A percentile compares a stretch with the other conserved stretches of the same genome.
phyloP scores from a whole-genome alignment of 2,888 invertebrate species.

The Callyntrura guangdongensis region DNA sequence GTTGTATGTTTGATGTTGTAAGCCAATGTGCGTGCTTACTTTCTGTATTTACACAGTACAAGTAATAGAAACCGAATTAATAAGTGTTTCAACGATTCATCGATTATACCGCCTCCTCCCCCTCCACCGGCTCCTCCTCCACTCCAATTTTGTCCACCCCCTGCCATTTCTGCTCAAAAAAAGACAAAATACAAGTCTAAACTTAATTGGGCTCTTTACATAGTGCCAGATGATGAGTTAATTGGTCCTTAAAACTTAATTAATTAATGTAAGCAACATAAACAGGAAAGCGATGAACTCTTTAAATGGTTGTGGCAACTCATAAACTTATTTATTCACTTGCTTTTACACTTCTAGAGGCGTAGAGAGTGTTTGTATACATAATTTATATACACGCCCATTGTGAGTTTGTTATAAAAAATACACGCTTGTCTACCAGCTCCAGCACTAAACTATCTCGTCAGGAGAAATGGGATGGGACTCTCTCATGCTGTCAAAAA shows the following conservation, averaged over 20 bases:
- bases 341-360: neutral
- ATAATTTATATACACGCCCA: neutral
- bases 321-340: neutral
- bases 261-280: neutral
- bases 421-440: neutral
- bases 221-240: neutral
- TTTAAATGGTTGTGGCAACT: neutral
- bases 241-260: conserved; percentile 22
- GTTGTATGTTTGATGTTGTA: neutral
- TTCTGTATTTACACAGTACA: neutral
- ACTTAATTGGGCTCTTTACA: neutral
- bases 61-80: neutral
- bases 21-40: neutral
- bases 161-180: conserved; percentile 80
- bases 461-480: no score
- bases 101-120: conserved; percentile 87
- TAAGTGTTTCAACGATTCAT: neutral
- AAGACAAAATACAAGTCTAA: neutral
- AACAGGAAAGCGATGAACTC: neutral
- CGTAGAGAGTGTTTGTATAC: neutral
- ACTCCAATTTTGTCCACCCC: conserved; percentile 84
- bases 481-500: no score
- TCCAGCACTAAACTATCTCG: no score
- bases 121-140: conserved; percentile 87
- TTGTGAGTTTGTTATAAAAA: neutral